Base-by-base conservation (phyloP, 1,140 invertebrate genomes). In the Arctopsyche grandis region DNA sequence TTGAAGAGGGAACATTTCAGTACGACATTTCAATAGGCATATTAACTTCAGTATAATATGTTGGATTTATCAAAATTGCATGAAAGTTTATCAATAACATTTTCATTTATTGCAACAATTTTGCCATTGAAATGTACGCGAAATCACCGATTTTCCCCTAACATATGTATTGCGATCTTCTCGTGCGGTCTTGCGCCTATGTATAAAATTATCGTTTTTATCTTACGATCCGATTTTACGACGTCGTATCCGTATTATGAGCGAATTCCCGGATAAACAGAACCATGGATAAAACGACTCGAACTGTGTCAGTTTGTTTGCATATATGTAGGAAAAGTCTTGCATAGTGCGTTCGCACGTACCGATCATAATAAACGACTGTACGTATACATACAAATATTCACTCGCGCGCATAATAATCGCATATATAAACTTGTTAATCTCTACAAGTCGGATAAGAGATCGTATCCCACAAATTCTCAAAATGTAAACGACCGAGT, bases 131-230 rank as follows among this genome's bases (percentile, higher is more conserved):
- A 38, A 38, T 38, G 7, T 4, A 38, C 29, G 7, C 29, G 7
- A 38, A 38, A 38, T n/a, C 29, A 38, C 29, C 29, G 29, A 38
- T 7, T 38, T 38, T 38, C 29, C 7, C 7, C 29, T 38, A 38
- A 38, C 29, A 38, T n/a, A n/a, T n/a, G 29, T 38, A n/a, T 38
- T 38, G 29, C 29, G 7, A 1, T 38, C 29, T 4, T 4, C 29
- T 38, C 29, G 29, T 38, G 29, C 7, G 29, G 29, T 7, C 29
- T 1, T 38, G 29, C 29, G 1, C 12, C 3, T 52, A 52, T 3
- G 19, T 19, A 21, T 60, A 60, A 60, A 60, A 60, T 60, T 60
- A 60, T 9, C 56, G 16, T 60, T 60, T 60, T 60, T 60, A 60
- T 60, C 9, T 5, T 9, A 19, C 56, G 56, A 19, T 60, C 21